These are phyloP conservation scores for Notarius lentiginosus DNA, from an alignment of 2,113 vertebrate species.

Conservation along the genomic window DNA sequence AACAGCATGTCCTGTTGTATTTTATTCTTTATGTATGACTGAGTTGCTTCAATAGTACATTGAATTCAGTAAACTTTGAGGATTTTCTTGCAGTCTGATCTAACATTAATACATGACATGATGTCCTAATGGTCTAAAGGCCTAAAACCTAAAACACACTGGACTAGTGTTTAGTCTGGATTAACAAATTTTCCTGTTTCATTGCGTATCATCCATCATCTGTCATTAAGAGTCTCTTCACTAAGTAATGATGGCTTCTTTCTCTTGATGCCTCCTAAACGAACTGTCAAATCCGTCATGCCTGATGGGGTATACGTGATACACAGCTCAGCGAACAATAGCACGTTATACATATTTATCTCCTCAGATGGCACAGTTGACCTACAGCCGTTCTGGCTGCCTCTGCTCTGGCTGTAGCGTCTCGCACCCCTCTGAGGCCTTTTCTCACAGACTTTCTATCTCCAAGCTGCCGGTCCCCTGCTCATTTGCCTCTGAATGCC, in stretches of 20 bases:
- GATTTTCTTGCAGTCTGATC: background rate
- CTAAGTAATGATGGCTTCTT: conserved; percentile 19
- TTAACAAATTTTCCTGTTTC: background rate
- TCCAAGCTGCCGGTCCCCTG: conserved; percentile 48
- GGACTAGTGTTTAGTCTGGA: background rate
- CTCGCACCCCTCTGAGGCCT: conserved; percentile 41
- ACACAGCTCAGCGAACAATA: conserved; percentile 34
- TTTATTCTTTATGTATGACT: background rate
- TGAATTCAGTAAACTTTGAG: background rate
- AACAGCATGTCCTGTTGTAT: background rate
- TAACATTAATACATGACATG: background rate
- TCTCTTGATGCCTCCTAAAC: conserved; percentile 26
- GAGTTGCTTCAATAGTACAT: background rate
- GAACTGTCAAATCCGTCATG: conserved; percentile 44
- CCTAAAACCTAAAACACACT: background rate
- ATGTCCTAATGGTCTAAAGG: background rate
- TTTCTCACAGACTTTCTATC: conserved; percentile 45
- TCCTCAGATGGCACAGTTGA: conserved; percentile 35
- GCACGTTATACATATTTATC: conserved; percentile 40
- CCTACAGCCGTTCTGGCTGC: conserved; percentile 18
- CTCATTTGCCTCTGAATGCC: conserved; percentile 63
- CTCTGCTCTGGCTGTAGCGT: conserved; percentile 35
- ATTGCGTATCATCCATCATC: conserved; percentile 16
- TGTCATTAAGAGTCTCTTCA: conserved; percentile 30
- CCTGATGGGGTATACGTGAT: conserved; percentile 32